Base-by-base conservation (phyloP, 23 tunicate species). In the Diplosoma virens region DNA sequence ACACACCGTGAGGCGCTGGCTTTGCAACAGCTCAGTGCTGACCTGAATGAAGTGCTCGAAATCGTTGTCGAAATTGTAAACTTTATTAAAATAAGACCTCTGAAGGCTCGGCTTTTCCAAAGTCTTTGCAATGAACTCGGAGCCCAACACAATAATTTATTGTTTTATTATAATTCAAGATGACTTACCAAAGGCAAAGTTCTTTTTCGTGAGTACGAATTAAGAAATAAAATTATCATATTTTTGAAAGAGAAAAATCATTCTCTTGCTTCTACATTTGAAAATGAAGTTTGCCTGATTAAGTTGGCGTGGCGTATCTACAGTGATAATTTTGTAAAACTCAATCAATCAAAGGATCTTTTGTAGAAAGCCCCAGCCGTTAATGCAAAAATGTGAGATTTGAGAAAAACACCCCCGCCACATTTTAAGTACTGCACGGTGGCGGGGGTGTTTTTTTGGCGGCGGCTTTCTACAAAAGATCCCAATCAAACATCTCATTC, bases 251-350 rank as follows among this genome's bases (percentile, higher is more conserved):
- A 41, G 50, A 41, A 41, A 41, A 41, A 41, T 41, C 14, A 41
- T 41, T 9, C 50, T 7, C 50, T 41, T 41, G 50, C 50, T 41
- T n/a, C n/a, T n/a, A n/a, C n/a, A n/a, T n/a, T n/a, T n/a, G n/a
- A n/a, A n/a, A n/a, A n/a, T n/a, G n/a, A 14, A 41, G 50, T 41
- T 41, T 41, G 9, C 14, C 9, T 41, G 50, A 41, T 14, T 41
- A 41, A 41, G 50, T 41, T 41, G 50, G 50, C 46, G 72, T 28
- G n/a, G n/a, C n/a, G n/a, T n/a, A n/a, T n/a, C n/a, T n/a, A n/a
- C n/a, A n/a, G n/a, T n/a, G n/a, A n/a, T n/a, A n/a, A n/a, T n/a
- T n/a, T n/a, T n/a, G n/a, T n/a, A n/a, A n/a, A n/a, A n/a, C n/a
- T n/a, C n/a, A n/a, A n/a, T n/a, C n/a, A n/a, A n/a, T n/a, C n/a